Evolutionary conservation across 2,797 vertebrate species (phyloP).

Genomic region (Sebastes taczanowskii): DNA sequence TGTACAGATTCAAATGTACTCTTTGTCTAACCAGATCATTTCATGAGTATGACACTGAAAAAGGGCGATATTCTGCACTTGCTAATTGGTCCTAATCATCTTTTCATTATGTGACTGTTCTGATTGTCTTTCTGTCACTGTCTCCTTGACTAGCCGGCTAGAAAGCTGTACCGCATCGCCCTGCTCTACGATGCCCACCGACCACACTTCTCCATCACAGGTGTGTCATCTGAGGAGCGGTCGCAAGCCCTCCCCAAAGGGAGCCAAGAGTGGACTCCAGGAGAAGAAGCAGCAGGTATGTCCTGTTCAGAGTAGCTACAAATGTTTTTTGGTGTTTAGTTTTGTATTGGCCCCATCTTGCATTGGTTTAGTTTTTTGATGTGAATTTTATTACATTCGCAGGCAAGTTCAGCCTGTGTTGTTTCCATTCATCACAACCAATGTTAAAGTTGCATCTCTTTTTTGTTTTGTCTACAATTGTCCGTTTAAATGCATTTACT

Average conservation of each 20-base stretch:
- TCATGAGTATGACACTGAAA: neutral
- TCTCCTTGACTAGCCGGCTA: slow-evolving; percentile 85
- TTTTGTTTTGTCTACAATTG: neutral
- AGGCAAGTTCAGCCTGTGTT: neutral
- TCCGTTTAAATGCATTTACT: neutral
- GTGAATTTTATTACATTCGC: neutral
- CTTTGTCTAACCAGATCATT: neutral
- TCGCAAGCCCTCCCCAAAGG: slow-evolving; percentile 88
- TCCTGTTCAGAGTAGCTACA: neutral
- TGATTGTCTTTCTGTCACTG: neutral
- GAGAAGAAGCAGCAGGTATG: slow-evolving; percentile 82
- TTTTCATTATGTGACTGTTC: neutral
- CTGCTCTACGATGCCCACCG: slow-evolving; percentile 98
- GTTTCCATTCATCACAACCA: neutral
- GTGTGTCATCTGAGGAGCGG: slow-evolving; percentile 91
- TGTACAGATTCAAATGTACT: neutral
- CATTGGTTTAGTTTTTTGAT: neutral
- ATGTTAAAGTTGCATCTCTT: neutral
- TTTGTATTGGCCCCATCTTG: neutral
- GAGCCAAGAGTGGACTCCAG: slow-evolving; percentile 96
- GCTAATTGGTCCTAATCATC: neutral
- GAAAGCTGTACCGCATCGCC: slow-evolving; percentile 93
- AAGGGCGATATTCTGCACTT: neutral
- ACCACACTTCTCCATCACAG: slow-evolving; percentile 95
- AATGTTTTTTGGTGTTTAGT: neutral